Base-by-base conservation (phyloP, 2,113 vertebrate genomes). In the Corythoichthys haematopterus region DNA sequence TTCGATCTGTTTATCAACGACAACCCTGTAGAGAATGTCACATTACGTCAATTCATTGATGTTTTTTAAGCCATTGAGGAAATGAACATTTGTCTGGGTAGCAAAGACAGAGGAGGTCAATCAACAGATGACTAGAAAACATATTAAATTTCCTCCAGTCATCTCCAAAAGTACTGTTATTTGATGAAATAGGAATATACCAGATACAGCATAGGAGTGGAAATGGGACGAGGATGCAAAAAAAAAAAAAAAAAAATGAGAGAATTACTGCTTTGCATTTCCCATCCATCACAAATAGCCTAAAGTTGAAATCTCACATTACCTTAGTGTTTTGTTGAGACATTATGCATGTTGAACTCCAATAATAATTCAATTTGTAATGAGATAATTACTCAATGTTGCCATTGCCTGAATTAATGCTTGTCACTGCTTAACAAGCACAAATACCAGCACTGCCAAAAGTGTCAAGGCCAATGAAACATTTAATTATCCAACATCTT, bases 371-470 rank as follows among this genome's bases (percentile, higher is more conserved):
- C 78, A 73, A 69, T 85, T 77, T 82, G 65, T 84, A 87, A 90
- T 87, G 75, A 79, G 83, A 82, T 68, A 83, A 88, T 89, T 89
- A 88, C 88, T 90, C 84, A 89, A 67, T 81, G 76, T 79, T 81
- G 80, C 72, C 78, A 80, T 59, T 68, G 53, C 38, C 59, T 77
- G 79, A 85, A 87, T 87, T 68, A 85, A 81, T 81, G 80, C 84
- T 73, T 83, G 80, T 62, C 72, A 74, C 71, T 61, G 57, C 66
- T 77, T 78, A 69, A 77, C 72, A 83, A 79, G 55, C 20, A 57
- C 35, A 82, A 64, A 68, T 58, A 82, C 75, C 13, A 77, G 69
- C 58, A 71, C 35, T 6, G 16, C 45, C 4, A 48, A 62, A 72
- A 55, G 57, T 75, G 74, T 46, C 61, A 46, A 15, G 59, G 16